Percentiles rank a stretch among this genome's conserved stretches.
Conservation (phyloP, 1,140 invertebrate species). For the Laupala kohalensis region DNA sequence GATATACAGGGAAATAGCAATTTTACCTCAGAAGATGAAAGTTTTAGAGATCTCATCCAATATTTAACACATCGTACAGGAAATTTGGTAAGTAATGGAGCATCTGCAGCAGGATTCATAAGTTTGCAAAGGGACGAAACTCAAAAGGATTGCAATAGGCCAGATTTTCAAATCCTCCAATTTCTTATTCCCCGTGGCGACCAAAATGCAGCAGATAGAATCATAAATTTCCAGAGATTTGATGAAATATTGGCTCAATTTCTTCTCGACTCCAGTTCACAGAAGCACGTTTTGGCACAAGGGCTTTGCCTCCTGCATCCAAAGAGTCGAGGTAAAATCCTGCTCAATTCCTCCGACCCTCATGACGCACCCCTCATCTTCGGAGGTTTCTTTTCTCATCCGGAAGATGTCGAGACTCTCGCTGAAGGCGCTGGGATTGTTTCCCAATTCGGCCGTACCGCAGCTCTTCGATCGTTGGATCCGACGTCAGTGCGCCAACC, state of each 20-base stretch:
- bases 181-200: background rate
- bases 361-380: background rate
- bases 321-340: background rate
- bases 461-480: conserved; percentile 24
- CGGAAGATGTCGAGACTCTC: conserved; percentile 19
- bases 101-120: background rate
- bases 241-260: background rate
- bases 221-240: background rate
- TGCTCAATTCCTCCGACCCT: background rate
- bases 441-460: conserved; percentile 26
- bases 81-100: background rate
- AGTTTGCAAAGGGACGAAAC: background rate
- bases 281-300: background rate
- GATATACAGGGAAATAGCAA: no score
- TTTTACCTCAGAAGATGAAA: no score
- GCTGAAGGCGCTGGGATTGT: conserved; percentile 16
- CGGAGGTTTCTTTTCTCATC: conserved; percentile 11
- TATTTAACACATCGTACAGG: background rate
- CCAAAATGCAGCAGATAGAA: background rate
- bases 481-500: conserved; percentile 20
- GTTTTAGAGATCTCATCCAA: background rate
- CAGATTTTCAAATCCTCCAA: background rate
- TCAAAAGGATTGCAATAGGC: background rate
- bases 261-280: background rate
- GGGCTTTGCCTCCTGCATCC: background rate